phyloP scores from a whole-genome alignment of 2,888 invertebrate species.

The Griposia aprilina region DNA sequence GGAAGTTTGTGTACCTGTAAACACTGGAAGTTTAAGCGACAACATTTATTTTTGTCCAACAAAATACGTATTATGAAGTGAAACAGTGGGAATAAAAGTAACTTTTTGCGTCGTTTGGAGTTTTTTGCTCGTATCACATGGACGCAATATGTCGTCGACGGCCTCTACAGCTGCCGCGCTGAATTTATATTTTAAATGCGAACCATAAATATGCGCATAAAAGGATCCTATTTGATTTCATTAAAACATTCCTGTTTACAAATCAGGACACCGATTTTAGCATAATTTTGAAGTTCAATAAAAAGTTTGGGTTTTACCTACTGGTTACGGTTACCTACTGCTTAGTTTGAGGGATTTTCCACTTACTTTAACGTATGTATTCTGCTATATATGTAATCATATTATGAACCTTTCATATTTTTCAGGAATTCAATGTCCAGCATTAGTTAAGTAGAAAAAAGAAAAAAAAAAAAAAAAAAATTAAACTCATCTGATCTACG shows the following conservation, averaged over 20 bases:
- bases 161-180: constrained; percentile 68
- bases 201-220: constrained; percentile 89
- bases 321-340: constrained; percentile 2
- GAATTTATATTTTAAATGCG: constrained; percentile 75
- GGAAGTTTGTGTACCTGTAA: too few relatives aligned
- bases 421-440: too few relatives aligned
- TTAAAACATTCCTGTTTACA: constrained; percentile 76
- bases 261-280: constrained; percentile 70
- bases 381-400: too few relatives aligned
- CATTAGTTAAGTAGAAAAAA: too few relatives aligned
- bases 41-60: constrained; percentile 47
- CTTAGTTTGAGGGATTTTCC: constrained; percentile 14
- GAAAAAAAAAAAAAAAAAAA: too few relatives aligned
- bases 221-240: constrained; percentile 84
- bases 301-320: constrained; percentile 40
- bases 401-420: too few relatives aligned
- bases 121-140: constrained; percentile 74
- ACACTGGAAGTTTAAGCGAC: constrained; percentile 40
- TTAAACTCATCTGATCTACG: too few relatives aligned
- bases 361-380: neutral
- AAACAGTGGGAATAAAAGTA: constrained; percentile 57
- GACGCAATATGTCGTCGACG: constrained; percentile 76
- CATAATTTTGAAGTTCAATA: constrained; percentile 71
- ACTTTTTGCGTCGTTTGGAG: constrained; percentile 60
- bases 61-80: constrained; percentile 61